Evolutionary conservation across 1,140 invertebrate species (phyloP).

Genomic region (Nymphalis io): DNA sequence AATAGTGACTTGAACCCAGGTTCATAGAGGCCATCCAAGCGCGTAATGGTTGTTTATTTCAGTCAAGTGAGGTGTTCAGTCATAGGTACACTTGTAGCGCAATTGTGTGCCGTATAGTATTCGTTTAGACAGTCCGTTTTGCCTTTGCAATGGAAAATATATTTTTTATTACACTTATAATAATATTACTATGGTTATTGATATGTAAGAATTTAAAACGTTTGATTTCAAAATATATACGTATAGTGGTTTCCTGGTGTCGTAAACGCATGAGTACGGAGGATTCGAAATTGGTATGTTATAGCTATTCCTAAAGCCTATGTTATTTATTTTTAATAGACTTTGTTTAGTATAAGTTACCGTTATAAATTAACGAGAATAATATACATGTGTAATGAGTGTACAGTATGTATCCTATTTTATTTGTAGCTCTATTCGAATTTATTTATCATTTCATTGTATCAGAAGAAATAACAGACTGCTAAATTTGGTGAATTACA

Average conservation of each 20-base stretch:
- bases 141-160: conserved; percentile 2
- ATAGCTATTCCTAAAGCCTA: not conserved
- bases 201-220: not conserved
- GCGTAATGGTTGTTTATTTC: conserved; percentile 5
- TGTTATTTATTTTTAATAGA: not conserved
- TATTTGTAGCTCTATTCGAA: too few species aligned
- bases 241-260: not conserved
- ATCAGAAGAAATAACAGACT: too few species aligned
- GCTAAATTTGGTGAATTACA: not conserved
- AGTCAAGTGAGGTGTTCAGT: conserved; percentile 11
- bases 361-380: too few species aligned
- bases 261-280: not conserved
- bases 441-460: too few species aligned
- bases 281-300: not conserved
- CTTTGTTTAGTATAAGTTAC: too few species aligned
- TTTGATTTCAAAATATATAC: not conserved
- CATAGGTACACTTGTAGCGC: not conserved
- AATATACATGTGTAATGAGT: too few species aligned
- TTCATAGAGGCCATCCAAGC: conserved; percentile 3
- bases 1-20: conserved; percentile 1
- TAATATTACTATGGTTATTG: not conserved
- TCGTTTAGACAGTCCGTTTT: not conserved
- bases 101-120: conserved; percentile 1
- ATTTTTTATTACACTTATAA: not conserved
- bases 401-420: too few species aligned